Conservation (phyloP, 2,888 invertebrate species). For the Drosophila limbata region DNA sequence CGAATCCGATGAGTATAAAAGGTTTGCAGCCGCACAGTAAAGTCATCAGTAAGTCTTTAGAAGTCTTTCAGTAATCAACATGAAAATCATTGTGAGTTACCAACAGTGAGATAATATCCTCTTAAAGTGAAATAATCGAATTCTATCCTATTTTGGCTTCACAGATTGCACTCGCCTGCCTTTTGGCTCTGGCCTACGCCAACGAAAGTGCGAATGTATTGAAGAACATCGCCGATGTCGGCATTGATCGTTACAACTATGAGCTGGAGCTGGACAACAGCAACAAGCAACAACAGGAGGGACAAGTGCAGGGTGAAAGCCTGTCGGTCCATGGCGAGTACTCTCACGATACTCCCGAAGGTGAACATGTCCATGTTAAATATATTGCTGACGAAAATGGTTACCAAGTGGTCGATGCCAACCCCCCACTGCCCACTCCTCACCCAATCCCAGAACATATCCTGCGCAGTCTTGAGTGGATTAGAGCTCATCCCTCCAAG, state of each 20-base stretch:
- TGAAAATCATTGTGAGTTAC: conserved; percentile 69
- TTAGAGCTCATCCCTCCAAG: conserved; percentile 54
- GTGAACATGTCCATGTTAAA: conserved; percentile 40
- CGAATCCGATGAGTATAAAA: conserved; percentile 48
- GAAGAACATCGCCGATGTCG: conserved; percentile 53
- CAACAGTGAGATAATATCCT: neutral
- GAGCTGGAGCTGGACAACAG: neutral
- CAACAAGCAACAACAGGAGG: accelerated
- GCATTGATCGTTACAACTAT: conserved; percentile 61
- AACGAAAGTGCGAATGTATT: conserved; percentile 63
- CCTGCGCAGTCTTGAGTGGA: conserved; percentile 53
- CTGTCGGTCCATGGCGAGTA: conserved; percentile 57
- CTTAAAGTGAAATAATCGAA: neutral
- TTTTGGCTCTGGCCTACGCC: conserved; percentile 71
- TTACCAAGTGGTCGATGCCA: conserved; percentile 59
- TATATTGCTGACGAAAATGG: conserved; percentile 77
- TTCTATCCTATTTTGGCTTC: neutral
- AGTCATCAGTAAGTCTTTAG: conserved; percentile 62
- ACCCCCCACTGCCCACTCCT: conserved; percentile 76
- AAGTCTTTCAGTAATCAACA: conserved; percentile 62
- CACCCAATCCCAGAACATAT: conserved; percentile 78
- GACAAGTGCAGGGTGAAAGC: conserved; percentile 44
- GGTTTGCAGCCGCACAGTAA: neutral
- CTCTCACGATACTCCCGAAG: conserved; percentile 75
- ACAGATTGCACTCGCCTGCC: conserved; percentile 79